Evolutionary conservation across 2,888 invertebrate genomes (phyloP).

Genomic region (Argyra leucocephala): DNA sequence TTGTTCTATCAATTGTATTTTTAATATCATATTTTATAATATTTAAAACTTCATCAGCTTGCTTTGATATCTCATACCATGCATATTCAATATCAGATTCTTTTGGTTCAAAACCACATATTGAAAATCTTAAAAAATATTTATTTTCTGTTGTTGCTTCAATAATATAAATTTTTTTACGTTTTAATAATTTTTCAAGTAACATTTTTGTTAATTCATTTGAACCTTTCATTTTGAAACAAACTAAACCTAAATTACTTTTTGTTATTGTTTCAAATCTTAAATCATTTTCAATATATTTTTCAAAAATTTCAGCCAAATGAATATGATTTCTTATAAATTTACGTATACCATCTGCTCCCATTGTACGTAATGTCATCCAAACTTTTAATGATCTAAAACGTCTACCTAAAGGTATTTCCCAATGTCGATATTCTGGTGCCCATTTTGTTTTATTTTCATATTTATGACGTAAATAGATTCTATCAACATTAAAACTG

Average conservation of each 20-base stretch:
- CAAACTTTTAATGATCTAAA: slow-evolving; percentile 89
- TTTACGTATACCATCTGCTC: slow-evolving; percentile 66
- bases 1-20: too few relatives aligned
- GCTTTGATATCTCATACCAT: slow-evolving; percentile 56
- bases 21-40: slow-evolving; percentile 8
- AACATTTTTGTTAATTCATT: slow-evolving; percentile 61
- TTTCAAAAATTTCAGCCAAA: slow-evolving; percentile 70
- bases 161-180: slow-evolving; percentile 72
- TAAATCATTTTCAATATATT: slow-evolving; percentile 56
- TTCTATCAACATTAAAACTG: slow-evolving; percentile 83
- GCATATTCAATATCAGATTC: slow-evolving; percentile 65
- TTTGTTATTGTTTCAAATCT: slow-evolving; percentile 71
- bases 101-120: slow-evolving; percentile 65
- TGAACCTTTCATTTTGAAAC: slow-evolving; percentile 73
- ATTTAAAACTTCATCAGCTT: slow-evolving; percentile 43
- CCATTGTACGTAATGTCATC: slow-evolving; percentile 78
- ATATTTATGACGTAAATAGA: slow-evolving; percentile 71
- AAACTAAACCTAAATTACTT: slow-evolving; percentile 71
- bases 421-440: slow-evolving; percentile 65
- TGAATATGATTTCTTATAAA: slow-evolving; percentile 65
- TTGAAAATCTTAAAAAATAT: slow-evolving; percentile 68
- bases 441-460: slow-evolving; percentile 49
- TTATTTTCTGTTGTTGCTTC: slow-evolving; percentile 60
- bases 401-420: slow-evolving; percentile 72
- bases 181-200: slow-evolving; percentile 60